Base-by-base conservation (phyloP, 2,797 vertebrate species). In the Hippocampus kuda region DNA sequence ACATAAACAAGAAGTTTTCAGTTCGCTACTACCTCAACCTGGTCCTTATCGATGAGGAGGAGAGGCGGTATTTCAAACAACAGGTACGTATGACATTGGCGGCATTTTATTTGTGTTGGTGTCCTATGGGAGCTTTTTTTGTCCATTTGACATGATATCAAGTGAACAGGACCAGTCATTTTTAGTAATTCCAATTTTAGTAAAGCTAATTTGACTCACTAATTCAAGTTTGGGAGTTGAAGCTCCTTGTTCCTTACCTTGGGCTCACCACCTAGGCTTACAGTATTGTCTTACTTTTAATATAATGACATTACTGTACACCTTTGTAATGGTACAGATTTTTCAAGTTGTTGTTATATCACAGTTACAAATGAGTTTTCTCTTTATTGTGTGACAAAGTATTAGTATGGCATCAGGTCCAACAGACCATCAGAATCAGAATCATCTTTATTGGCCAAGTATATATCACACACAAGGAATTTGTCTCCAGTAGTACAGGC, bases 21-120 rank as follows among this genome's bases (percentile, higher is more conserved):
- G 96, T 98, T 87, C 93, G 94, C 61, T 99, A 98, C 91, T 98
- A 97, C 90, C 95, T 99, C 88, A 99, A 99, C 77, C 87, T 99
- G 83, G 95, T 99, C 77, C 93, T 99, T 80, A 97, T 98, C 0
- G 97, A 99, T 0, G 96, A 99, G 78, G 97, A 99, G 74, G 97
- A 99, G 62, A 88, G 97, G 41, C 94, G 97, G 72, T 99, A 99
- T 81, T 99, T 99, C 85, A 99, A 99, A 85, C 97, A 99, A 86
- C 97, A 99, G 96, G 97, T 97, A 81, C 67, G 9, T 44, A 44
- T n/a, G 0, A 24, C 56, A 6, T 10, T 24, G n/a, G 10, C 8
- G 20, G n/a, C n/a, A 54, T 54, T 54, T 3, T 54, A 4, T 54
- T 54, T 54, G 53, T 24, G 22, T 24, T n/a, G 0, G 1, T 2